A percentile compares a stretch with the other conserved stretches of the same genome.
Conservation (phyloP, 2,113 vertebrate genomes). For the Tinamus guttatus region DNA sequence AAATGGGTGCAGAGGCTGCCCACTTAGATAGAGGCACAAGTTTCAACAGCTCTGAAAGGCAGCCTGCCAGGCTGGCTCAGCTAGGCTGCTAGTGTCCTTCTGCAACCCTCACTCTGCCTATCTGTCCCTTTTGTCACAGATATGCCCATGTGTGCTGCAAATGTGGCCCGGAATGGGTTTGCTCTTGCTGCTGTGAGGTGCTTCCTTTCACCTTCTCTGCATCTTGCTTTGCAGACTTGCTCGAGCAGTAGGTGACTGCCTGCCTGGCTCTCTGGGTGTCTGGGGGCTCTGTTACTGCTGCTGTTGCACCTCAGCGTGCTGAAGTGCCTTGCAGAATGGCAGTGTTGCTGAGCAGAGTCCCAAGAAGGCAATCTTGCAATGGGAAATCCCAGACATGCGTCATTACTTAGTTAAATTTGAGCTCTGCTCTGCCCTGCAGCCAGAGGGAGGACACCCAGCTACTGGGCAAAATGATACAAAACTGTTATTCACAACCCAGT, state of each 20-base stretch:
- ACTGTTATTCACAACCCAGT: neutral
- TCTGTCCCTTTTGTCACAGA: neutral
- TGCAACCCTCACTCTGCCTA: neutral
- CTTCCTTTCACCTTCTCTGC: neutral
- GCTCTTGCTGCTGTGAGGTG: neutral
- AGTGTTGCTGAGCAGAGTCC: neutral
- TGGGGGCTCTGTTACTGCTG: neutral
- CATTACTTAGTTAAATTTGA: neutral
- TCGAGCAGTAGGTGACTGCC: neutral
- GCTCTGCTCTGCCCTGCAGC: neutral
- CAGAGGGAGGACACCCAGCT: neutral
- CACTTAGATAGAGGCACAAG: neutral
- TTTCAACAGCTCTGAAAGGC: neutral
- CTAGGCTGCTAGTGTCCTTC: neutral
- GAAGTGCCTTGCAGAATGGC: neutral
- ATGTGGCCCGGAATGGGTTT: neutral
- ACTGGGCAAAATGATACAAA: slow-evolving; percentile 4
- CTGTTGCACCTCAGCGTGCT: neutral
- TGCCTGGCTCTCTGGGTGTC: fast-evolving
- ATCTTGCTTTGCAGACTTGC: neutral
- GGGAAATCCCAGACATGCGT: neutral
- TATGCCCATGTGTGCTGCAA: neutral
- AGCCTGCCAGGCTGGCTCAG: neutral
- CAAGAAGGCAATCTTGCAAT: neutral
- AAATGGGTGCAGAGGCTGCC: neutral